Percentiles rank a stretch among this genome's conserved stretches.
phyloP scores from a whole-genome alignment of 2,797 vertebrate genomes.

The Pteronotus mesoamericanus region DNA sequence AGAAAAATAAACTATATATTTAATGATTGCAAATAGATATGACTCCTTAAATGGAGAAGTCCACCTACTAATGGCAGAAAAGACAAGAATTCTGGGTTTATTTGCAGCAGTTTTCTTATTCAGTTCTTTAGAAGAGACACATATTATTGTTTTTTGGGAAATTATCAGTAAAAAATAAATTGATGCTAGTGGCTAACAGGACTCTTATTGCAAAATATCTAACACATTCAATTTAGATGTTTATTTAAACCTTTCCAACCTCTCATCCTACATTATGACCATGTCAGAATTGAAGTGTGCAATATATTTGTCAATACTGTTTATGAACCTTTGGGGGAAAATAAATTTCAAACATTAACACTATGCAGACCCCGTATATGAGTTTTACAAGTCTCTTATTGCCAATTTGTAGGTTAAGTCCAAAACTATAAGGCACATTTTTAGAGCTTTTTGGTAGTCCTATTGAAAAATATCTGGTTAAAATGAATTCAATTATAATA shows the following conservation, averaged over 20 bases:
- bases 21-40: neutral
- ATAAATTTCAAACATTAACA: conserved; percentile 37
- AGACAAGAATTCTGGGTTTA: conserved; percentile 32
- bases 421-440: conserved; percentile 36
- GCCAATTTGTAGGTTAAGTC: conserved; percentile 52
- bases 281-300: conserved; percentile 48
- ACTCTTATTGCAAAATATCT: conserved; percentile 1
- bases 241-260: conserved; percentile 71
- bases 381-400: conserved; percentile 49
- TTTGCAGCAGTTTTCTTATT: conserved; percentile 27
- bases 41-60: neutral
- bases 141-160: conserved; percentile 55
- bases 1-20: conserved; percentile 21
- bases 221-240: conserved; percentile 57
- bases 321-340: conserved; percentile 61
- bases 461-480: neutral
- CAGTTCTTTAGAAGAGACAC: neutral
- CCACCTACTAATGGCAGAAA: neutral
- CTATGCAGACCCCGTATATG: conserved; percentile 24
- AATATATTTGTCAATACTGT: conserved; percentile 63
- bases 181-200: conserved; percentile 21
- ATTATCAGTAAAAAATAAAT: conserved; percentile 66
- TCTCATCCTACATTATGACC: conserved; percentile 33
- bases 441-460: neutral
- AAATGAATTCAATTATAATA: neutral